Evolutionary conservation across 2,113 vertebrate genomes (phyloP).

Genomic region (Oncorhynchus keta): DNA sequence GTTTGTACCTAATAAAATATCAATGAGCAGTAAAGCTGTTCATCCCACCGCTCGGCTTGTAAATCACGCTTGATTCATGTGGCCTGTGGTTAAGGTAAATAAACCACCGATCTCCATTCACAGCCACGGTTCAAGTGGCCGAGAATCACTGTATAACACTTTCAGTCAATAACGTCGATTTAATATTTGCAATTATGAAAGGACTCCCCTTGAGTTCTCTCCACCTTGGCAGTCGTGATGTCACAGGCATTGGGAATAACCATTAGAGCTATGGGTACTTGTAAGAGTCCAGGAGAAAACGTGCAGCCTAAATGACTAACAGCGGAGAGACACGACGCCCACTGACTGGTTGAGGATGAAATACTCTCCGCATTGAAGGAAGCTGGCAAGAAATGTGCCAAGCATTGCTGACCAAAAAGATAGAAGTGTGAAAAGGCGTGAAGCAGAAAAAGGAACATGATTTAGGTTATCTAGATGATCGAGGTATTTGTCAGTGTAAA

Average conservation of each 20-base stretch:
- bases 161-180: too few species aligned
- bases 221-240: neutral
- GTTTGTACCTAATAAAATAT: slow-evolving; percentile 38
- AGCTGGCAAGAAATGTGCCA: slow-evolving; percentile 34
- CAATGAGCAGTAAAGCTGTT: slow-evolving; percentile 32
- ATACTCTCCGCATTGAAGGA: slow-evolving; percentile 32
- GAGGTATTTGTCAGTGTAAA: too few species aligned
- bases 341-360: slow-evolving; percentile 34
- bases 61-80: neutral
- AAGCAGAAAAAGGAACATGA: neutral
- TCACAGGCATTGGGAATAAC: neutral
- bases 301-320: slow-evolving; percentile 38
- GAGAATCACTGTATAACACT: too few species aligned
- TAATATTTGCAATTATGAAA: too few species aligned
- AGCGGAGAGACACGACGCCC: slow-evolving; percentile 22
- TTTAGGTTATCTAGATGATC: neutral
- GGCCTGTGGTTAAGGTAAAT: neutral
- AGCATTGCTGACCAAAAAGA: neutral
- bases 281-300: slow-evolving; percentile 15
- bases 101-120: neutral
- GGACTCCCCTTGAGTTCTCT: too few species aligned
- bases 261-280: slow-evolving; percentile 14
- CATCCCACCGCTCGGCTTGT: neutral
- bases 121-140: too few species aligned
- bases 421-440: neutral